Percentiles rank a stretch among this genome's conserved stretches.
These are phyloP conservation scores for Phodopus roborovskii DNA, from an alignment of 2,113 vertebrate genomes.

Conservation along the genomic window DNA sequence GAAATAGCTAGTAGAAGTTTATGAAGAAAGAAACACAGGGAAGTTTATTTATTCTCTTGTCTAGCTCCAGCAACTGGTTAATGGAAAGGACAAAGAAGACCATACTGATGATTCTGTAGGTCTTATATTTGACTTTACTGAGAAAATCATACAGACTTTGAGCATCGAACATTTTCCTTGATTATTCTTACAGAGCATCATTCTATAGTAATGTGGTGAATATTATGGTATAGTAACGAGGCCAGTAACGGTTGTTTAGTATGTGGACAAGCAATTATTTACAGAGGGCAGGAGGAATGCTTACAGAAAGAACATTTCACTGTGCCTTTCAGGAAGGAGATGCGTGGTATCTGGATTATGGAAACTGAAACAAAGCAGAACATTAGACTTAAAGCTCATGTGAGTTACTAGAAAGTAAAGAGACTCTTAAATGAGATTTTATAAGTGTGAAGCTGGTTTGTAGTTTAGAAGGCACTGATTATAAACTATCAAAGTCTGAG, in stretches of 20 bases:
- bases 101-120: not conserved
- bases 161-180: not conserved
- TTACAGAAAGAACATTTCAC: not conserved
- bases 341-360: not conserved
- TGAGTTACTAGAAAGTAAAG: not conserved
- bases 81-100: not conserved
- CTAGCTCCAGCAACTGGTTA: not conserved
- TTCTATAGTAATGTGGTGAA: too few species aligned
- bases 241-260: not conserved
- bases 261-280: not conserved
- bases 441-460: not conserved
- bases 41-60: not conserved
- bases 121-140: not conserved
- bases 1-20: accelerated
- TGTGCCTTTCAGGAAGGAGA: not conserved
- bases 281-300: not conserved
- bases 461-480: not conserved
- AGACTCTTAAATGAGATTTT: not conserved
- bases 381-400: not conserved
- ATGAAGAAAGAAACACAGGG: not conserved
- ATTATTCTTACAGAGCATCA: not conserved
- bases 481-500: not conserved
- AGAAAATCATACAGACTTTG: not conserved
- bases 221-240: not conserved
- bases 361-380: not conserved